Percentiles rank a stretch among this genome's conserved stretches.
These are phyloP conservation scores for Tribolium castaneum DNA, from an alignment of 1,140 invertebrate genomes.

Conservation along the genomic window DNA sequence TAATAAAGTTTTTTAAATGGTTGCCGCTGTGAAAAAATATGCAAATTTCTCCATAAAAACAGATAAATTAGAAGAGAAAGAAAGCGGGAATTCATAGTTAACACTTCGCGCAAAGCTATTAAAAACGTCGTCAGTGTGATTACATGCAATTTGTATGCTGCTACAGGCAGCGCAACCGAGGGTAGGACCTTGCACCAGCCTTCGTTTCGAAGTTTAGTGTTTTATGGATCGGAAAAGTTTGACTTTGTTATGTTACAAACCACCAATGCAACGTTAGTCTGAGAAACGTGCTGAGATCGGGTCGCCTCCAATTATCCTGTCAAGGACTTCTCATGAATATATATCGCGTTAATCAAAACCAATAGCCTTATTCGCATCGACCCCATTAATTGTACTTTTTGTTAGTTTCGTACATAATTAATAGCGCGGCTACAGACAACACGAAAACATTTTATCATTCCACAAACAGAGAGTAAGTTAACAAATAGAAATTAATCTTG, in stretches of 20 bases:
- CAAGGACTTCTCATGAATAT: slow-evolving; percentile 1
- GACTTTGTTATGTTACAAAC: slow-evolving; percentile 34
- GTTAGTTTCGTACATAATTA: not conserved
- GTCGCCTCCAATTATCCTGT: slow-evolving; percentile 7
- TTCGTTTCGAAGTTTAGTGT: slow-evolving; percentile 38
- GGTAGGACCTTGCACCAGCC: not conserved
- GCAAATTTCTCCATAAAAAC: not conserved
- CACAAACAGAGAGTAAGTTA: slow-evolving; percentile 16
- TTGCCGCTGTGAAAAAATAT: not conserved
- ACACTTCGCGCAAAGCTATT: slow-evolving; percentile 4
- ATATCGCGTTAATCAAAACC: not conserved
- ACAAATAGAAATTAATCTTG: slow-evolving; percentile 24
- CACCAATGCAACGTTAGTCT: slow-evolving; percentile 16
- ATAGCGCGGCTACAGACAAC: not conserved
- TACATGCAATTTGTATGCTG: slow-evolving; percentile 34
- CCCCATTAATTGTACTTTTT: not conserved
- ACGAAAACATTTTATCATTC: slow-evolving; percentile 6
- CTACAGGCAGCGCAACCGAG: not conserved
- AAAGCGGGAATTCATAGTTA: not conserved
- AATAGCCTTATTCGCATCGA: not conserved
- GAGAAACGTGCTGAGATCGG: slow-evolving; percentile 4
- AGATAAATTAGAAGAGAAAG: not conserved
- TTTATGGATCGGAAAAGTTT: slow-evolving; percentile 40
- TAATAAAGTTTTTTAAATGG: not conserved
- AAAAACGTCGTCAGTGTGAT: slow-evolving; percentile 30